Conservation (phyloP, 1,140 invertebrate genomes). For the Stenopsyche tienmushanensis region DNA sequence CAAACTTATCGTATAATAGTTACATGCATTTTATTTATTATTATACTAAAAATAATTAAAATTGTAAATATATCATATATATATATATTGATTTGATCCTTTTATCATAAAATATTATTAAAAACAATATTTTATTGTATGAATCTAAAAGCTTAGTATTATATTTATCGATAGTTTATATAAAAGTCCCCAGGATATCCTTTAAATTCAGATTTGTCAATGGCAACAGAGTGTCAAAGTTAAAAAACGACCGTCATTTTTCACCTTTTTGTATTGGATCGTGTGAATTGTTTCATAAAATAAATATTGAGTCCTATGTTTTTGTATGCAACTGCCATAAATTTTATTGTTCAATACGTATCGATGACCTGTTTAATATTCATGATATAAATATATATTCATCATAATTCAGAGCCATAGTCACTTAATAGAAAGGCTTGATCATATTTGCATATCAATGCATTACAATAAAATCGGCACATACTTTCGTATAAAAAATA, state of each 20-base stretch:
- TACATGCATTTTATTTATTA: too few species aligned
- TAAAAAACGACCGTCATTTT: conserved; percentile 27
- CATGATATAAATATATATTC: conserved; percentile 30
- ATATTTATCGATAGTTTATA: too few species aligned
- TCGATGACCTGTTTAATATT: conserved; percentile 34
- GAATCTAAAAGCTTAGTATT: too few species aligned
- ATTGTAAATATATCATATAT: too few species aligned
- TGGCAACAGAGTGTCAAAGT: too few species aligned
- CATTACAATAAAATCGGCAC: background rate
- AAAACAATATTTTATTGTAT: too few species aligned
- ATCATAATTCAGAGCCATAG: conserved; percentile 27
- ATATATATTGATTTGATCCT: too few species aligned
- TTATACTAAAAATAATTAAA: too few species aligned
- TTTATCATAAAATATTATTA: too few species aligned
- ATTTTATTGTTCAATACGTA: conserved; percentile 6
- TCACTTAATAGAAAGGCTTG: conserved; percentile 36
- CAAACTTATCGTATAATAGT: too few species aligned
- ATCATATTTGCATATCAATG: conserved; percentile 36
- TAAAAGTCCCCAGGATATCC: too few species aligned
- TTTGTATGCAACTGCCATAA: conserved; percentile 8
- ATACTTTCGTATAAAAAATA: background rate
- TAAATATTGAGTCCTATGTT: background rate
- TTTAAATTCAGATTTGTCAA: too few species aligned
- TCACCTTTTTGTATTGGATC: conserved; percentile 21
- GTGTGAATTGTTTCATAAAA: conserved; percentile 37